These are phyloP conservation scores for Saxidomus purpurata DNA, from an alignment of 1,140 invertebrate genomes.

Conservation along the genomic window DNA sequence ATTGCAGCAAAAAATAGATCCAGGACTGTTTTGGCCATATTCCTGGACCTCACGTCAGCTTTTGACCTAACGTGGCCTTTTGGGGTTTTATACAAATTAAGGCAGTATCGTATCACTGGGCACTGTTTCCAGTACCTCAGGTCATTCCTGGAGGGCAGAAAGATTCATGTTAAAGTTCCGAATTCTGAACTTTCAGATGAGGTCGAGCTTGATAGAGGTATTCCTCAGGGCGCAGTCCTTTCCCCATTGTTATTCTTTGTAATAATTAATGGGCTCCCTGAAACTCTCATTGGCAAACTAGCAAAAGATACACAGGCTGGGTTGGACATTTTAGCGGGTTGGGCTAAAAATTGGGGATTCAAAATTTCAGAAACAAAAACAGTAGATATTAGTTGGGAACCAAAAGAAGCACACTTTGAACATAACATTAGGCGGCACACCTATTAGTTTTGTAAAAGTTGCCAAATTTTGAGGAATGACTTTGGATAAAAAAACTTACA, in stretches of 20 bases:
- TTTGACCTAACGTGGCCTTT: conserved; percentile 26
- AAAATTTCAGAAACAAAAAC: conserved; percentile 57
- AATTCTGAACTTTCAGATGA: neutral
- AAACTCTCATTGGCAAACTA: neutral
- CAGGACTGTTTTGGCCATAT: neutral
- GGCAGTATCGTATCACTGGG: neutral
- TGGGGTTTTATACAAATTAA: conserved; percentile 18
- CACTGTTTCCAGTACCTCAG: conserved; percentile 22
- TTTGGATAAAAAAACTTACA: conserved; percentile 4
- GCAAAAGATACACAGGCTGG: neutral
- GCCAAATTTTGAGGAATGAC: neutral
- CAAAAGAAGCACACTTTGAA: neutral
- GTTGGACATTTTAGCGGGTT: neutral
- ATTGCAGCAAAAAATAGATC: neutral
- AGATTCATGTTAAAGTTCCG: conserved; percentile 33
- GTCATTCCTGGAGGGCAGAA: neutral
- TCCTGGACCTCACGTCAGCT: neutral
- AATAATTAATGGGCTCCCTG: conserved; percentile 16
- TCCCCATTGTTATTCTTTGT: neutral
- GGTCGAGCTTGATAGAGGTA: neutral
- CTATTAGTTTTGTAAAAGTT: neutral
- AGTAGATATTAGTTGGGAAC: conserved; percentile 41
- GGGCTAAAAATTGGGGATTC: conserved; percentile 34
- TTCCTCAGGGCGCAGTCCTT: neutral
- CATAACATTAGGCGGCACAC: neutral